Conservation (phyloP, 2,113 vertebrate species). For the Corydoras sp. region DNA sequence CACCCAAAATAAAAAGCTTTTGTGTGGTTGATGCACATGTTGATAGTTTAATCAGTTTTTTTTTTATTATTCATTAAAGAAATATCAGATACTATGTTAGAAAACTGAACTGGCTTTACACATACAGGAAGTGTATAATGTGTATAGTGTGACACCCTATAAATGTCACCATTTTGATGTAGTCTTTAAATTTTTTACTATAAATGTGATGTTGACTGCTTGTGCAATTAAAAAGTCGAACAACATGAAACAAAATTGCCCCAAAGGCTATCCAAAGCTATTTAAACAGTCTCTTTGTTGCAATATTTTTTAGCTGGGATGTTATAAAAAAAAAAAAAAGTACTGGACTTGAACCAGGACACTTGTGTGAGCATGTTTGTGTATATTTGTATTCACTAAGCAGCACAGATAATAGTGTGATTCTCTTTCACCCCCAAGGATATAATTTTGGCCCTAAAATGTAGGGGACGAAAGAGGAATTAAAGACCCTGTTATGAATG, state of each 20-base stretch:
- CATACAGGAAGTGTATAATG: no score
- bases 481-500: slow-evolving; percentile 53
- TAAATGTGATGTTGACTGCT: not conserved
- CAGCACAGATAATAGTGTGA: slow-evolving; percentile 51
- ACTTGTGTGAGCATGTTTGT: slow-evolving; percentile 38
- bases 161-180: no score
- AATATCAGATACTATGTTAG: no score
- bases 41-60: no score
- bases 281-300: slow-evolving; percentile 53
- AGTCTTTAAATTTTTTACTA: no score
- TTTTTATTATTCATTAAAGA: no score
- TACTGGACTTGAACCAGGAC: slow-evolving; percentile 47
- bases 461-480: slow-evolving; percentile 47
- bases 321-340: slow-evolving; percentile 42
- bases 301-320: slow-evolving; percentile 34
- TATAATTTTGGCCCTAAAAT: slow-evolving; percentile 43
- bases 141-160: no score
- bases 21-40: no score
- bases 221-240: slow-evolving; percentile 31
- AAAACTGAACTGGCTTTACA: no score
- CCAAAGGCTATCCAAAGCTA: slow-evolving; percentile 33
- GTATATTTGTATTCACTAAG: slow-evolving; percentile 31
- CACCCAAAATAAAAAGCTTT: no score
- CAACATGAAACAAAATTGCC: slow-evolving; percentile 49
- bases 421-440: slow-evolving; percentile 46